These are phyloP conservation scores for Corydoras maculifer DNA, from an alignment of 2,113 vertebrate genomes.

Conservation along the genomic window DNA sequence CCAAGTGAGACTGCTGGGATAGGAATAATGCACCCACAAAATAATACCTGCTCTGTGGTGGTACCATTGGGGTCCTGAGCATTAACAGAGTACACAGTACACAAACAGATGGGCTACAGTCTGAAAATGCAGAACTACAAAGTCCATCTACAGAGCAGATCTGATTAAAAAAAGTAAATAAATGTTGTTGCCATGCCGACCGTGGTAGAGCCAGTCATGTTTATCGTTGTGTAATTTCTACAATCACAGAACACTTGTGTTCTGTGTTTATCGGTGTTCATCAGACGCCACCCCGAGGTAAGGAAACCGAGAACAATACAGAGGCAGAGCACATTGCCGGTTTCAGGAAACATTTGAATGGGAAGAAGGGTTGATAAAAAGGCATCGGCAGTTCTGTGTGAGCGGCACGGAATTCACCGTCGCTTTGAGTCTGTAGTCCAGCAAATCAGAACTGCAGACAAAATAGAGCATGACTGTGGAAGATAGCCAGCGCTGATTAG, in stretches of 20 bases:
- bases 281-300: not conserved
- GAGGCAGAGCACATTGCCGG: conserved; percentile 8
- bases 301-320: conserved; percentile 18
- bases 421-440: not conserved
- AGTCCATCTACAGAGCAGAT: too few species aligned
- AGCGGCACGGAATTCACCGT: not conserved
- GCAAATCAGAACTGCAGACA: not conserved
- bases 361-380: not conserved
- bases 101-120: too few species aligned
- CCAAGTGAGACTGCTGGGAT: too few species aligned
- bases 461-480: not conserved
- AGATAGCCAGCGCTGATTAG: too few species aligned
- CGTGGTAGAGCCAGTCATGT: not conserved
- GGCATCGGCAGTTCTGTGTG: too few species aligned
- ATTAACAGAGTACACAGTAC: too few species aligned
- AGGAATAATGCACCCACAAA: too few species aligned
- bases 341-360: conserved; percentile 5
- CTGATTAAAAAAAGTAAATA: too few species aligned
- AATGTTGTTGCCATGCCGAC: too few species aligned
- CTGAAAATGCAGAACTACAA: too few species aligned
- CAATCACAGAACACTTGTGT: not conserved
- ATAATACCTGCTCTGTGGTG: too few species aligned
- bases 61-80: too few species aligned
- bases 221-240: not conserved
- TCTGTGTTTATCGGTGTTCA: not conserved